These are phyloP conservation scores for Agrypnus murinus DNA, from an alignment of 2,888 invertebrate genomes.

Conservation along the genomic window DNA sequence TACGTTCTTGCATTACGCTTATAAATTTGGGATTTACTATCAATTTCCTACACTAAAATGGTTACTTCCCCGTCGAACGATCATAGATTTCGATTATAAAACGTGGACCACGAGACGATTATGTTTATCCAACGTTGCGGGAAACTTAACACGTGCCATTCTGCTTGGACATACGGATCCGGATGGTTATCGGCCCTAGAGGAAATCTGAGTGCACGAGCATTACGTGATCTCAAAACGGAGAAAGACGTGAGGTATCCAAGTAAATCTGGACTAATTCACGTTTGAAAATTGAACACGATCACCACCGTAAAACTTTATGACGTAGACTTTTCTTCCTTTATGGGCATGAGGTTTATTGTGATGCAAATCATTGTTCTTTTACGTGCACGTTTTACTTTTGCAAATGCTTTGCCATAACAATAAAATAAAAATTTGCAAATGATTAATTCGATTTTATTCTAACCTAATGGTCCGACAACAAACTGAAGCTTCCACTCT, in stretches of 20 bases:
- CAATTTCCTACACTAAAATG: slow-evolving; percentile 20
- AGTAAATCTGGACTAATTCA: slow-evolving; percentile 38
- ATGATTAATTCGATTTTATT: too few relatives aligned
- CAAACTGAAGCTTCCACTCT: too few relatives aligned
- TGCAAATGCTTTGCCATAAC: too few relatives aligned
- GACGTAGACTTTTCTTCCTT: not conserved
- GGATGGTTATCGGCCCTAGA: slow-evolving; percentile 41
- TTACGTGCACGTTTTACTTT: too few relatives aligned
- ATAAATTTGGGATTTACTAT: slow-evolving; percentile 32
- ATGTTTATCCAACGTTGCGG: slow-evolving; percentile 9
- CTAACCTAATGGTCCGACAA: too few relatives aligned
- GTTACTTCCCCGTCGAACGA: not conserved
- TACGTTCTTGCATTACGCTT: slow-evolving; percentile 26
- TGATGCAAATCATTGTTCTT: slow-evolving; percentile 3
- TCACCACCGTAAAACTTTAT: slow-evolving; percentile 17
- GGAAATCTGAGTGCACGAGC: slow-evolving; percentile 45
- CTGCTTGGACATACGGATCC: slow-evolving; percentile 32
- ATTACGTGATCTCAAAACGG: slow-evolving; percentile 39
- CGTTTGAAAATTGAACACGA: slow-evolving; percentile 28
- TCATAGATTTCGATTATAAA: slow-evolving; percentile 27
- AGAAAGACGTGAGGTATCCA: slow-evolving; percentile 27
- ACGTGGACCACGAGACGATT: slow-evolving; percentile 2
- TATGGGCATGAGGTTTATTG: slow-evolving; percentile 2
- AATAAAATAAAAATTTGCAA: too few relatives aligned
- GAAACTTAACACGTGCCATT: slow-evolving; percentile 37